Evolutionary conservation across 2,113 vertebrate species (phyloP), one percentile per base, ranked within the genome.

Genomic region (Tichodroma muraria): DNA sequence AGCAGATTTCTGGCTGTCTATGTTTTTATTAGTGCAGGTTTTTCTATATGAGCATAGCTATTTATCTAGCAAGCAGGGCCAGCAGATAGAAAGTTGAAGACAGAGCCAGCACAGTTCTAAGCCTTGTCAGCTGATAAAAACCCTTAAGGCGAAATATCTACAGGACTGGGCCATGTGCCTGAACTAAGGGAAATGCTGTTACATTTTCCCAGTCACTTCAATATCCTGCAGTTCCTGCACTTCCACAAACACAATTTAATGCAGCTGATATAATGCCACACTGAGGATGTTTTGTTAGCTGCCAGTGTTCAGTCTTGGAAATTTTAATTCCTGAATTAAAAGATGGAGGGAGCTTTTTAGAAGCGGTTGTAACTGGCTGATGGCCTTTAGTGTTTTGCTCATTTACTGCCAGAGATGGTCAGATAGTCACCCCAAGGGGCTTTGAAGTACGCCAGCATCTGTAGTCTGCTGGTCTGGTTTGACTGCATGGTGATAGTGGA

Each of bases 1-100:
- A 95, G 96, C 90, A 88, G 95, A 88, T 95, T 96, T 97, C 95
- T 96, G 89, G 76, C 94, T 91, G 89, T 83, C 90, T 95, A 85
- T 10, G 4, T 90, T 95, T 97, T 95, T 96, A 95, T 96, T 97
- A 94, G 93, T 47, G 92, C 85, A 93, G 88, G 91, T 93, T 95
- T 94, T 95, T 91, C 92, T 94, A 59, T 88, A 64, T 90, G 88
- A 91, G 88, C 81, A 64, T 27, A 92, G 93, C 90, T 93, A 91
- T 96, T 94, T 96, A 91, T 96, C 96, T 96, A 94, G 93, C 72
- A 83, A 91, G 93, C 79, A 80, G 60, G 38, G 80, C 91, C 76
- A 86, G 90, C 49, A 90, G 94, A 93, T 85, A 95, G 94, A 53
- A 95, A 94, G 93, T 85, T 90, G 89, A 87, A 93, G 78, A 89